Base-by-base conservation (phyloP, 2,113 vertebrate genomes). In the Leucoraja erinaceus region DNA sequence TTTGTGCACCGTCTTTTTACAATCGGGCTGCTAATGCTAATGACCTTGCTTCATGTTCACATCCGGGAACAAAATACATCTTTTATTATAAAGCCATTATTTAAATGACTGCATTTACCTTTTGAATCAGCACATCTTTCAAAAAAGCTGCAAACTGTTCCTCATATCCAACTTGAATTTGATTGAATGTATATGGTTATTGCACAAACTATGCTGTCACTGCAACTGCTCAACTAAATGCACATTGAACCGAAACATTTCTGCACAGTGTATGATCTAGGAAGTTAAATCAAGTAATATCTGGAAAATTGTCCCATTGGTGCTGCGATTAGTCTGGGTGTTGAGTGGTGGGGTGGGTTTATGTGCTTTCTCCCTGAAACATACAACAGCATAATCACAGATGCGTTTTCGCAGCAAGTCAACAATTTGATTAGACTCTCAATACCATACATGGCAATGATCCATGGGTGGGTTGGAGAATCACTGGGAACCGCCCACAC, bases 211-310 rank as follows among this genome's bases (percentile, higher is more conserved):
- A 72, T 20, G 70, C 70, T 25, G 70, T 72, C 70, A 72, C 72
- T 31, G 31, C 54, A 25, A 74, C 90, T 3, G 28, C 22, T 28
- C 22, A 25, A 38, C n/a, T 91, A 91, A 91, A 38, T 11, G 22
- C 56, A 72, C 66, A 22, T 20, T 72, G 31, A 28, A 18, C 3
- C 66, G 38, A 91, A 74, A 10, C 31, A 61, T 31, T 70, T 70
- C 70, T 38, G 14, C 33, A 18, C 20, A 28, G 68, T 74, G 68
- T 70, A 91, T 54, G 70, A 91, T 63, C 83, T 72, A 54, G 18
- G 72, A 91, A 47, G 68, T 47, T 91, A 91, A 91, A 72, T 54
- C 86, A 68, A 90, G 63, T n/a, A 72, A 38, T 47, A 72, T 91
- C 88, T 91, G 88, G 66, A 70, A 70, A 72, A 47, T 72, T 91